phyloP scores from a whole-genome alignment of 2,113 vertebrate species.

The chimpanzee (Pan troglodytes) region NHGRI_mPanTro3-v2.1_pri NC_072421.2:110808501-110809000 shows the following conservation, averaged over 20 bases:
- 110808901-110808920: neutral
- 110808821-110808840: neutral
- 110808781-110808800: neutral
- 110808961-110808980: neutral
- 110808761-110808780: neutral
- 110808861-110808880: neutral
- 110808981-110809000: neutral
- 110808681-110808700: neutral
- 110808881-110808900: neutral
- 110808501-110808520: neutral
- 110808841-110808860: neutral
- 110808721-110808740: neutral
- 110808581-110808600: neutral
- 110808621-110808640: neutral
- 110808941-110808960: neutral
- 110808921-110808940: neutral
- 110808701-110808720: neutral
- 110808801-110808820: neutral
- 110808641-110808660: neutral
- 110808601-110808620: neutral
- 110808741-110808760: neutral
- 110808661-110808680: neutral
- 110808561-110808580: neutral
- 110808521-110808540: neutral
- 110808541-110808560: neutral